These are phyloP conservation scores for Melinopterus prodromus DNA, from an alignment of 2,888 invertebrate genomes.

Conservation along the genomic window DNA sequence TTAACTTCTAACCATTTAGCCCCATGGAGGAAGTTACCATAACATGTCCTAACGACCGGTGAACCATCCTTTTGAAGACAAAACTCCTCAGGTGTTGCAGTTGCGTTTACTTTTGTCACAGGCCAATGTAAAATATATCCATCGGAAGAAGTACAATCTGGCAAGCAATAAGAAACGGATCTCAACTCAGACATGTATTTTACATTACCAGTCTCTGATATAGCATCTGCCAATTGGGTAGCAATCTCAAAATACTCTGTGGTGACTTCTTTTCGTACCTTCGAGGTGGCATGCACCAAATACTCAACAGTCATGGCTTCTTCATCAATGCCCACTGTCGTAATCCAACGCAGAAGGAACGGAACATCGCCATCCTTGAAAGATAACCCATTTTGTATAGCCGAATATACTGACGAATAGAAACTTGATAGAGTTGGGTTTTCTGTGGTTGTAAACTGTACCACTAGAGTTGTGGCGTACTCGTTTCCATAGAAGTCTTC, in stretches of 20 bases:
- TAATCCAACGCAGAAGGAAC: constrained; percentile 31
- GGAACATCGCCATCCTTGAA: constrained; percentile 16
- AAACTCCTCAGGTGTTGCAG: constrained; percentile 63
- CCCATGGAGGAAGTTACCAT: constrained; percentile 65
- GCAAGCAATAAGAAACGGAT: constrained; percentile 32
- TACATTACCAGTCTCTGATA: constrained; percentile 17
- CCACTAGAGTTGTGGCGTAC: constrained; percentile 27
- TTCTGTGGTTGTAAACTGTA: constrained; percentile 23
- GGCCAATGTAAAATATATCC: constrained; percentile 55
- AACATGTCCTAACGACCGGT: constrained; percentile 65
- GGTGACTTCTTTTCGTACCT: constrained; percentile 16
- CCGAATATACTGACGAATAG: constrained; percentile 11
- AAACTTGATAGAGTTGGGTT: constrained; percentile 17
- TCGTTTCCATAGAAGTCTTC: constrained; percentile 36
- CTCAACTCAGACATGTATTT: constrained; percentile 26
- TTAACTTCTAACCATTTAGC: constrained; percentile 63
- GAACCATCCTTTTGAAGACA: constrained; percentile 66
- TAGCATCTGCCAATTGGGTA: constrained; percentile 5
- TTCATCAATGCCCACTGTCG: constrained; percentile 31
- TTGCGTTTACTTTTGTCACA: constrained; percentile 61
- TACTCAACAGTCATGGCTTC: constrained; percentile 27
- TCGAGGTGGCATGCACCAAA: constrained; percentile 35
- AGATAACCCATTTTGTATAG: constrained; percentile 13
- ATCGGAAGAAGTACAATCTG: constrained; percentile 25
- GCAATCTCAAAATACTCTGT: constrained; percentile 26